Evolutionary conservation across 1,140 invertebrate species (phyloP).

Genomic region (Macrocentrus cingulum): DNA sequence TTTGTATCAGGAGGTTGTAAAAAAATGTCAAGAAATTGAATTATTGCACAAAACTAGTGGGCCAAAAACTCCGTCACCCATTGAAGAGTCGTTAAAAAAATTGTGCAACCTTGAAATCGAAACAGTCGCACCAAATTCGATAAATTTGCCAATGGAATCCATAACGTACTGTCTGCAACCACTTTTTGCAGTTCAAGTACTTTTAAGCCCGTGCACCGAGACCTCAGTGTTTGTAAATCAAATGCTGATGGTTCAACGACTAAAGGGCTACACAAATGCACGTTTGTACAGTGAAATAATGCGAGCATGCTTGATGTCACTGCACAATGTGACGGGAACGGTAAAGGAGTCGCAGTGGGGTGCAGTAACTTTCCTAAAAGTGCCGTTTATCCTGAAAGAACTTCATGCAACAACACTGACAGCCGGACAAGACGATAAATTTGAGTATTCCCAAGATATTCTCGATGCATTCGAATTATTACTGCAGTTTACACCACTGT

Average conservation of each 20-base stretch:
- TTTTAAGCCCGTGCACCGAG: conserved; percentile 75
- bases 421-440: conserved; percentile 57
- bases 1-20: conserved; percentile 68
- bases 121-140: conserved; percentile 58
- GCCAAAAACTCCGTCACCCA: conserved; percentile 60
- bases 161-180: conserved; percentile 77
- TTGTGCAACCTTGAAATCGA: conserved; percentile 66
- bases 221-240: conserved; percentile 78
- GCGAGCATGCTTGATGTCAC: conserved; percentile 82
- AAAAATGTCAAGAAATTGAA: conserved; percentile 75
- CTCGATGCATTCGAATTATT: conserved; percentile 81
- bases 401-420: conserved; percentile 62
- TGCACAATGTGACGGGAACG: conserved; percentile 76
- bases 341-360: conserved; percentile 87
- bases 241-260: conserved; percentile 77
- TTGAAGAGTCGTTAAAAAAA: conserved; percentile 65
- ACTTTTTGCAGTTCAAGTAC: conserved; percentile 71
- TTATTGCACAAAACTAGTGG: conserved; percentile 63
- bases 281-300: conserved; percentile 87
- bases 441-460: conserved; percentile 72
- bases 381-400: conserved; percentile 77
- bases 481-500: conserved; percentile 75
- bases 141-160: conserved; percentile 64
- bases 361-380: conserved; percentile 89
- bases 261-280: conserved; percentile 73